Conservation (phyloP, 2,888 invertebrate genomes). For the Crioceris asparagi region DNA sequence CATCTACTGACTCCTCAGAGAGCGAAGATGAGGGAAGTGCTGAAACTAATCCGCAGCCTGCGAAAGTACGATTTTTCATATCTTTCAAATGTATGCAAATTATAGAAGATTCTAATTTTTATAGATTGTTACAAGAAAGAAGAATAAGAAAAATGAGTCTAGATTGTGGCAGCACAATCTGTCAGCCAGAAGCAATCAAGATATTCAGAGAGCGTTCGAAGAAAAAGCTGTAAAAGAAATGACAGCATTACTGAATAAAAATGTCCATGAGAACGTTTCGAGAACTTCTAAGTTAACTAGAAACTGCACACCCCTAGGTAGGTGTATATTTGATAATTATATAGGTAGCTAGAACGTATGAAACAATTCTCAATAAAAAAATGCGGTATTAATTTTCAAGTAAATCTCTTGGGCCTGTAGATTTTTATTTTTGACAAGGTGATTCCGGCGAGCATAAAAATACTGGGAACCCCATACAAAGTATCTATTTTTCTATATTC, state of each 20-base stretch:
- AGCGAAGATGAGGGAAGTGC: constrained; percentile 28
- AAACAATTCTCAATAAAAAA: no score
- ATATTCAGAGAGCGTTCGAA: constrained; percentile 75
- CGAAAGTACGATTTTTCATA: constrained; percentile 12
- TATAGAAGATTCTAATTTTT: no score
- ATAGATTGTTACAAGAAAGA: constrained; percentile 16
- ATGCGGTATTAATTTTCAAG: no score
- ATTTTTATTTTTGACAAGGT: no score
- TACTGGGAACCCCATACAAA: no score
- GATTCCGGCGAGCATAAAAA: no score
- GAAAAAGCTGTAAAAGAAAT: constrained; percentile 64
- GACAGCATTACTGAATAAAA: constrained; percentile 48
- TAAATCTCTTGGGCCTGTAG: no score
- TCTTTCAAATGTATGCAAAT: no score
- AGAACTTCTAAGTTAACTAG: constrained; percentile 9
- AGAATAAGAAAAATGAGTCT: constrained; percentile 34
- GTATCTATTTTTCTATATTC: no score
- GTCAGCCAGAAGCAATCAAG: constrained; percentile 77
- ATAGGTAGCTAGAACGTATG: no score
- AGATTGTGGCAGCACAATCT: constrained; percentile 66
- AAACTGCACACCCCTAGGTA: constrained; percentile 31
- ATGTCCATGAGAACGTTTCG: constrained; percentile 21
- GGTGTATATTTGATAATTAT: constrained; percentile 1
- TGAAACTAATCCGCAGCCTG: constrained; percentile 26
- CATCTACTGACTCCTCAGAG: constrained; percentile 17